Base-by-base conservation (phyloP, 2,888 invertebrate genomes). In the Sesia bembeciformis region DNA sequence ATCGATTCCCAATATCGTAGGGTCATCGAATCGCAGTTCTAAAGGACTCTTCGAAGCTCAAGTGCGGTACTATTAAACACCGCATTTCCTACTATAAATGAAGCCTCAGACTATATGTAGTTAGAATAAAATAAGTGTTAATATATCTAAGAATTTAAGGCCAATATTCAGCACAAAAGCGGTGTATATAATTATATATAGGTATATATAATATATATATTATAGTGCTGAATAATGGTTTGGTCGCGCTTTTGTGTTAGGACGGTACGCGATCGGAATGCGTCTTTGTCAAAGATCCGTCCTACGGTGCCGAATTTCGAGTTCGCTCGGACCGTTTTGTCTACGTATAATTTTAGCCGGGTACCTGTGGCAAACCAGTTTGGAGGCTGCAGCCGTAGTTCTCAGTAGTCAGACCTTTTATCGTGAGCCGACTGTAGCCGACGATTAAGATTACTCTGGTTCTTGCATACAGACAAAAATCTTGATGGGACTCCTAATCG, bases 301-400 rank as follows among this genome's bases (percentile, higher is more conserved):
- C 66, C 70, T 68, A 69, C 70, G 69, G 68, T 75, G 71, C 77
- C 78, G 76, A 82, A 81, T 78, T 76, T 74, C 69, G 72, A 74
- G 73, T 70, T 64, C 66, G 64, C 56, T 39, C 60, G 62, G 61
- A 59, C 63, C 69, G 74, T 76, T 81, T 82, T 77, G 79, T 82
- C 84, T 84, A 84, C 81, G 77, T 80, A 84, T 82, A 82, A 86
- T 80, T 84, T 84, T 81, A 75, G 75, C 76, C 76, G 79, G 65
- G 74, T 87, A 85, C 88, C 87, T 88, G 87, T 71, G 76, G 68
- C 68, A 77, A 79, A 88, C 88, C 83, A 74, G 88, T 88, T 88
- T 78, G 57, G 68, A 72, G 66, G 66, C 62, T 59, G 64, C 59
- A 64, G 70, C 62, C 79, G 74, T 76, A 81, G 70, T 69, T 63